phyloP scores from a whole-genome alignment of 2,797 vertebrate species.

The Thamnophis elegans region DNA sequence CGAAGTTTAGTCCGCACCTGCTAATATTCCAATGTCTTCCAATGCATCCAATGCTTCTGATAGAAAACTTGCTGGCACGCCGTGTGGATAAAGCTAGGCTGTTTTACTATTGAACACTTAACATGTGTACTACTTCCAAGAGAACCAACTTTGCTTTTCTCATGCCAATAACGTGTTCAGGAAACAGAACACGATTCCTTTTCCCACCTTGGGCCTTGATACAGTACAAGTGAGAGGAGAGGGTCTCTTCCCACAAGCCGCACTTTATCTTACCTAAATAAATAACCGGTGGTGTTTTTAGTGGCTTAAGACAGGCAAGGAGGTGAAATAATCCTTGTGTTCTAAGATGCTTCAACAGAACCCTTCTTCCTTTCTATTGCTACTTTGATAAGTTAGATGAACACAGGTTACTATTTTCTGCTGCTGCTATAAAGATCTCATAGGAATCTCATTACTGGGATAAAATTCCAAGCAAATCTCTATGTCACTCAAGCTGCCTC shows the following conservation, averaged over 20 bases:
- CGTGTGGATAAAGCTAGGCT: neutral
- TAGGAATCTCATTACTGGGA: neutral
- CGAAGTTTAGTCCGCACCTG: neutral
- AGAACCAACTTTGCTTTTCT: neutral
- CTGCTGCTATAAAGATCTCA: constrained; percentile 20
- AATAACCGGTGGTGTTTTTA: neutral
- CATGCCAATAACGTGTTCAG: neutral
- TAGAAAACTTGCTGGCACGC: neutral
- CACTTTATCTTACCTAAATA: neutral
- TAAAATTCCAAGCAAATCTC: neutral
- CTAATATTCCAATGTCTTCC: neutral
- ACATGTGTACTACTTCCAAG: neutral
- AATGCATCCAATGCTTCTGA: neutral
- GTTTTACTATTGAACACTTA: neutral
- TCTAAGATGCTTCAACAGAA: neutral
- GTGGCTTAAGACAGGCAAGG: neutral
- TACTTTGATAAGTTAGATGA: constrained; percentile 16
- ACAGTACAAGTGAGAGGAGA: neutral
- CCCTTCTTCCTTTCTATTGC: neutral
- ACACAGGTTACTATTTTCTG: constrained; percentile 7
- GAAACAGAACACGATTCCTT: neutral
- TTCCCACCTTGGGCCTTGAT: neutral
- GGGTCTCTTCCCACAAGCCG: neutral
- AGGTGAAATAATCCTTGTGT: constrained; percentile 2
- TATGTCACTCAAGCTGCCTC: neutral